Evolutionary conservation across 2,888 invertebrate species (phyloP).

Genomic region (Agrochola circellaris): DNA sequence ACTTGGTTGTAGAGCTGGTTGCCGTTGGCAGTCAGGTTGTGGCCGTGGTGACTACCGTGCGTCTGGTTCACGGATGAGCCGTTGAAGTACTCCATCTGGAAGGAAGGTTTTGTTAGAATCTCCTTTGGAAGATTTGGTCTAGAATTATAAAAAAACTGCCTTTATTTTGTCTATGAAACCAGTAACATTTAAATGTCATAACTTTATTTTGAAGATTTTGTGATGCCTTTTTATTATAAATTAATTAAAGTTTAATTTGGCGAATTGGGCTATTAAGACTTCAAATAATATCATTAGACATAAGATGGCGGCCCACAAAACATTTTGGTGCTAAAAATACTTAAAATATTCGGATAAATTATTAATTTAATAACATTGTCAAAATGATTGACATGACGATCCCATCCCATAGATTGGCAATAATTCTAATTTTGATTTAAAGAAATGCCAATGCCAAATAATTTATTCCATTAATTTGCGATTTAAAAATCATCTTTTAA

Average conservation of each 20-base stretch:
- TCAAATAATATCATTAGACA: background rate
- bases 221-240: too few species aligned
- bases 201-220: too few species aligned
- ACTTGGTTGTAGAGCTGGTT: conserved; percentile 90
- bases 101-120: conserved; percentile 49
- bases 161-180: too few species aligned
- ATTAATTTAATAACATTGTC: conserved; percentile 15
- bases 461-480: conserved; percentile 9
- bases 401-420: conserved; percentile 39
- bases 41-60: conserved; percentile 85
- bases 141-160: too few species aligned
- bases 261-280: too few species aligned
- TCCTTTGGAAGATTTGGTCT: too few species aligned
- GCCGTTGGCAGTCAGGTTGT: conserved; percentile 86
- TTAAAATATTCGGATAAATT: conserved; percentile 29
- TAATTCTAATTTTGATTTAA: background rate
- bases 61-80: conserved; percentile 87
- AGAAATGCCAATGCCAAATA: conserved; percentile 21
- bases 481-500: background rate
- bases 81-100: conserved; percentile 90
- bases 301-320: background rate
- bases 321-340: background rate
- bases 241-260: too few species aligned
- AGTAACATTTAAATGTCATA: too few species aligned
- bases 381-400: conserved; percentile 6